Evolutionary conservation across 1,140 invertebrate species (phyloP).

Genomic region (Drosophila paulistorum): DNA sequence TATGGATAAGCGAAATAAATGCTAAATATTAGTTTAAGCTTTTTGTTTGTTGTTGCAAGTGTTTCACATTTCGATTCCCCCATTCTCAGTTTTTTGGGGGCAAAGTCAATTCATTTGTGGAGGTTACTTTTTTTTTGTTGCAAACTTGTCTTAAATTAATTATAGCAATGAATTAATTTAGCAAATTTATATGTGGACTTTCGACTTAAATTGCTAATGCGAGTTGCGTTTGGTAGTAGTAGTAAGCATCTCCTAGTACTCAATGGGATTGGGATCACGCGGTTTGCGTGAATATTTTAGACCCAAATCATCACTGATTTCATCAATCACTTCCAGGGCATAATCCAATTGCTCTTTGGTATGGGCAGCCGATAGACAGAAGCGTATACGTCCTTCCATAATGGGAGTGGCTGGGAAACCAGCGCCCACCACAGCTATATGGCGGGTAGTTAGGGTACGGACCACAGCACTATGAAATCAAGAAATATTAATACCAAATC

Average conservation of each 20-base stretch:
- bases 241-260: conserved; percentile 82
- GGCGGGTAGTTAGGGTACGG: conserved; percentile 90
- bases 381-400: conserved; percentile 95
- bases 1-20: conserved; percentile 9
- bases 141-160: conserved; percentile 5
- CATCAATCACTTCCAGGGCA: conserved; percentile 89
- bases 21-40: conserved; percentile 14
- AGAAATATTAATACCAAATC: background rate
- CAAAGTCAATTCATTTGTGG: background rate
- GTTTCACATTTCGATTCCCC: background rate
- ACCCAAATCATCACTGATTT: conserved; percentile 88
- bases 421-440: conserved; percentile 97
- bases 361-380: conserved; percentile 98
- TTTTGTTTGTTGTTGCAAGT: conserved; percentile 9
- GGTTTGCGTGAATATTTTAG: conserved; percentile 88
- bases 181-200: conserved; percentile 5
- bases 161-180: conserved; percentile 9
- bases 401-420: conserved; percentile 99
- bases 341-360: conserved; percentile 97
- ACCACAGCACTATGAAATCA: conserved; percentile 89
- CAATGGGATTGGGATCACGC: conserved; percentile 85
- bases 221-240: background rate
- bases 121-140: background rate
- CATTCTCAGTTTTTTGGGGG: background rate
- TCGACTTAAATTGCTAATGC: background rate